These are phyloP conservation scores for Amblyraja radiata DNA, from an alignment of 2,797 vertebrate species.

Conservation along the genomic window DNA sequence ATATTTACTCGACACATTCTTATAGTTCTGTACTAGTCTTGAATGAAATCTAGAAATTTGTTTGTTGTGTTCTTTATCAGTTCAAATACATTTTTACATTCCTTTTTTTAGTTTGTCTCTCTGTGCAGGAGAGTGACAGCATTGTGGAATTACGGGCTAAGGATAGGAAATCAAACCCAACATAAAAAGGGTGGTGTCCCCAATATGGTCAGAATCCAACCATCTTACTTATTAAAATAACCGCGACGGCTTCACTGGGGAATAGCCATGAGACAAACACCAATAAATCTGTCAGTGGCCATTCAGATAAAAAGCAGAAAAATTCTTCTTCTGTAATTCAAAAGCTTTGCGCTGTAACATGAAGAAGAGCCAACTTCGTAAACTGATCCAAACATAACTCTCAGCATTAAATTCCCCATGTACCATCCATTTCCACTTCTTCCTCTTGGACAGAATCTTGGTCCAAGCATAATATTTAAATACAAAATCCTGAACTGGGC, in stretches of 20 bases:
- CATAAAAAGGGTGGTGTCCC: neutral
- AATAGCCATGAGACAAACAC: neutral
- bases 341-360: neutral
- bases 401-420: constrained; percentile 11
- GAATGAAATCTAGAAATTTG: neutral
- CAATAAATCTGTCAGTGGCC: neutral
- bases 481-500: neutral
- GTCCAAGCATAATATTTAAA: neutral
- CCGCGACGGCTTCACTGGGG: neutral
- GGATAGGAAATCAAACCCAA: neutral
- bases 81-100: neutral
- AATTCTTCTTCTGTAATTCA: neutral
- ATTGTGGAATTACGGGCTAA: neutral
- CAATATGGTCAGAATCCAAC: neutral
- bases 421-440: neutral
- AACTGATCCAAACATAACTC: constrained; percentile 2
- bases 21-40: neutral
- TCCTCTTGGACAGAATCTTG: neutral
- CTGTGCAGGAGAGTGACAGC: neutral
- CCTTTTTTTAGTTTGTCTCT: neutral
- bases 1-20: neutral
- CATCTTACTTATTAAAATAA: neutral
- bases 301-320: constrained; percentile 5
- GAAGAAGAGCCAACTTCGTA: neutral
- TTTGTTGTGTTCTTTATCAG: neutral